These are phyloP conservation scores for Sebastes fasciatus DNA, from an alignment of 2,113 vertebrate genomes.

Conservation along the genomic window DNA sequence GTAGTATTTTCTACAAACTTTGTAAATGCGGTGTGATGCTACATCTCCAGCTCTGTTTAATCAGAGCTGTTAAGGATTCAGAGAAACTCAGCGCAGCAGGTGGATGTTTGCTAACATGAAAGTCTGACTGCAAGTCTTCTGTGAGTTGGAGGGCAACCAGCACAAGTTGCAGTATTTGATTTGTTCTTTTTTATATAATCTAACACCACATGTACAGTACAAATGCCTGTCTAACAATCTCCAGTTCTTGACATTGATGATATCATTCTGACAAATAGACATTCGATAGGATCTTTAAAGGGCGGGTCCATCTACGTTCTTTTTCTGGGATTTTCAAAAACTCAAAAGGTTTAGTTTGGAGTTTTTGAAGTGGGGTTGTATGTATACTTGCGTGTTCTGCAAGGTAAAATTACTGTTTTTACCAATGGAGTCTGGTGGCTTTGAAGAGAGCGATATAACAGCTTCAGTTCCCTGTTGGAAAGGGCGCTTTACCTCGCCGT, in stretches of 20 bases:
- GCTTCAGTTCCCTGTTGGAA: no score
- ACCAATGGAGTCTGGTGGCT: no score
- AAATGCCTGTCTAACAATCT: not conserved
- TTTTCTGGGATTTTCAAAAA: no score
- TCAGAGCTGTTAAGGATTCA: not conserved
- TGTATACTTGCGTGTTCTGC: no score
- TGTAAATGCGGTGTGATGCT: not conserved
- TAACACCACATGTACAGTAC: not conserved
- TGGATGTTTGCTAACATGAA: constrained; percentile 12
- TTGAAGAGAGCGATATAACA: no score
- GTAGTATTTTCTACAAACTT: not conserved
- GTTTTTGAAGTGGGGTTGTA: no score
- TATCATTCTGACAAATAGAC: not conserved
- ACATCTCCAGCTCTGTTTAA: not conserved
- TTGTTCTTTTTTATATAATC: not conserved
- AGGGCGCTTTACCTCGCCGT: no score
- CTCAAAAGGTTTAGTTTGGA: no score
- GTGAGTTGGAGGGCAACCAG: not conserved
- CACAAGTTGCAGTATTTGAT: not conserved
- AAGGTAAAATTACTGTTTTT: no score
- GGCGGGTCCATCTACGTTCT: no score
- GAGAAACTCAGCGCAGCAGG: not conserved
- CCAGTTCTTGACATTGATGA: not conserved
- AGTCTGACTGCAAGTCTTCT: constrained; percentile 1
- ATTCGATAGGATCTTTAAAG: not conserved